Evolutionary conservation across 2,113 vertebrate species (phyloP), one percentile per base, ranked within the genome.

Genomic region (Promerops cafer): DNA sequence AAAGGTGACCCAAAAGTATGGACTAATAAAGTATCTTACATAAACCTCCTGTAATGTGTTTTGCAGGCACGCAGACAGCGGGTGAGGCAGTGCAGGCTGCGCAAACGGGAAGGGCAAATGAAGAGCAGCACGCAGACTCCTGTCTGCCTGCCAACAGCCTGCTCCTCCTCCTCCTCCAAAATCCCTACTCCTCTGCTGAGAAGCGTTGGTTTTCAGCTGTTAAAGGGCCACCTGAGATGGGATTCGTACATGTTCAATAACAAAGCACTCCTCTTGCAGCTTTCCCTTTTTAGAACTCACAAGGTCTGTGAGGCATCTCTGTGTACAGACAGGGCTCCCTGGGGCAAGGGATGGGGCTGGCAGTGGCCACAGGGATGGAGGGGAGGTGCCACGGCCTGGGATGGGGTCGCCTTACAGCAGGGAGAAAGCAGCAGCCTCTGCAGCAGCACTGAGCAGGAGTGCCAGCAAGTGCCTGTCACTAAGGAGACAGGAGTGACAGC

Each of bases 101-200:
- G 27, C 49, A 27, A 75, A 71, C 0, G 2, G 2, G 45, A 96
- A 97, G 92, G 95, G 77, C 94, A 69, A 69, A 90, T 26, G 28
- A 92, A 96, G 83, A 93, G 78, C 95, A 86, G 85, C 54, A 83
- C 45, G 89, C 86, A 86, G 85, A 8, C 33, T 86, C 35, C 57
- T 12, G 39, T n/a, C 78, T 68, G 74, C 28, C 90, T 84, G 90
- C 94, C 90, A 76, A 31, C 70, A 72, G 40, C 45, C 23, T 35
- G 44, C 77, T 75, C 23, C 50, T 77, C 28, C 50, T 77, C 28
- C 52, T 94, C 66, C 79, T 47, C 68, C 59, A 44, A 65, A 70
- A 65, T 26, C 42, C 56, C 69, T 1, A 1, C 31, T 27, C 68
- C 47, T 15, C 57, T 30, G 7, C 19, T 76, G 44, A 26, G 24